Evolutionary conservation across 2,797 vertebrate species (phyloP).

Genomic region (Eupleurogrammus muticus): DNA sequence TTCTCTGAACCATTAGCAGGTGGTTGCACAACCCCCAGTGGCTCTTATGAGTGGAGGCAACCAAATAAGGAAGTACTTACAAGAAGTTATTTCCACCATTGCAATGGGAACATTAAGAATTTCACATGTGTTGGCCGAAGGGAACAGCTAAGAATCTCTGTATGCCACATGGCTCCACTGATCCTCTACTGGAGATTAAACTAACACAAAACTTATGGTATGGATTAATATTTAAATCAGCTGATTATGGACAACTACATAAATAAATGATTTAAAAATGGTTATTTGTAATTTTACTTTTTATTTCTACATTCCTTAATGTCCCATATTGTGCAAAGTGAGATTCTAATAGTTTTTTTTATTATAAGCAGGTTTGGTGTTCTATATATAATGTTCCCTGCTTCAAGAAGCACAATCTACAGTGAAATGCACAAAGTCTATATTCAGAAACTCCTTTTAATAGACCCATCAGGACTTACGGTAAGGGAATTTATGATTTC

Average conservation of each 20-base stretch:
- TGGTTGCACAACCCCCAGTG: slow-evolving; percentile 58
- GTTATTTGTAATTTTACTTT: background rate
- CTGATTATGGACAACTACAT: background rate
- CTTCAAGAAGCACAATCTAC: no score
- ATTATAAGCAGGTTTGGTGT: no score
- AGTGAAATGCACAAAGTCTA: no score
- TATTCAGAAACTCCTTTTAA: no score
- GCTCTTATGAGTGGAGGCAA: slow-evolving; percentile 41
- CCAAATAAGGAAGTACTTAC: slow-evolving; percentile 68
- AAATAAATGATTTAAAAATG: background rate
- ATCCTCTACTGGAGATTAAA: background rate
- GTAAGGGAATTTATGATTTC: no score
- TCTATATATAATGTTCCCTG: no score
- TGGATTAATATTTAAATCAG: background rate
- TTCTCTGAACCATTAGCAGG: slow-evolving; percentile 60
- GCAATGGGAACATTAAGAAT: slow-evolving; percentile 48
- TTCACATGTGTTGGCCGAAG: slow-evolving; percentile 35
- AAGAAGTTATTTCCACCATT: slow-evolving; percentile 65
- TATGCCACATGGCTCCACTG: background rate
- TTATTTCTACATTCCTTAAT: background rate
- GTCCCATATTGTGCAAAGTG: background rate
- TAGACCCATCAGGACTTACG: no score
- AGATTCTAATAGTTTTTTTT: no score
- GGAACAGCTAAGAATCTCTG: slow-evolving; percentile 20
- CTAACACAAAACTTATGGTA: background rate